Conservation (phyloP, 2,888 invertebrate genomes). For the Coelogynopora nodosa region DNA sequence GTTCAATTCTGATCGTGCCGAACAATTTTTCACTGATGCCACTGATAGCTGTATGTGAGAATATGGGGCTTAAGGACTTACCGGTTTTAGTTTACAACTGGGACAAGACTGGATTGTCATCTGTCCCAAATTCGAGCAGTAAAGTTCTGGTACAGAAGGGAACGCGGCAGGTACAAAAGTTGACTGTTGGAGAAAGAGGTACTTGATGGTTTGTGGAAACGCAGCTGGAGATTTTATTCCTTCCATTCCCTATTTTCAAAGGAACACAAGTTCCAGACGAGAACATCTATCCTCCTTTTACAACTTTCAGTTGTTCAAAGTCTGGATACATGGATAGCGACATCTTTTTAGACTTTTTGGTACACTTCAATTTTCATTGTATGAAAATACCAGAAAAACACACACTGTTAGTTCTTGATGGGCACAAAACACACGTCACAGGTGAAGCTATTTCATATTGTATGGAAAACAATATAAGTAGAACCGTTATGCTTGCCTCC, state of each 20-base stretch:
- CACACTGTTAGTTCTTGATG: neutral
- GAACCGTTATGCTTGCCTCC: conserved; percentile 14
- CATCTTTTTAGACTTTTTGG: conserved; percentile 8
- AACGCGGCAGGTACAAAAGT: conserved; percentile 26
- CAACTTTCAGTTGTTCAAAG: neutral
- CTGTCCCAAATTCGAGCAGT: conserved; percentile 1
- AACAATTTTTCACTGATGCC: conserved; percentile 31
- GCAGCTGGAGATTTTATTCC: conserved; percentile 28
- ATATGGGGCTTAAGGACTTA: conserved; percentile 8
- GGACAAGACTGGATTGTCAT: conserved; percentile 37
- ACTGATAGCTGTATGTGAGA: neutral
- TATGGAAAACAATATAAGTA: conserved; percentile 26
- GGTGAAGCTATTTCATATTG: conserved; percentile 16
- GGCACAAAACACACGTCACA: conserved; percentile 28
- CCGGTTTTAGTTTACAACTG: conserved; percentile 25
- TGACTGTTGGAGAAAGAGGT: conserved; percentile 21
- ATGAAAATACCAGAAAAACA: conserved; percentile 21
- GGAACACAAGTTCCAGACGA: neutral
- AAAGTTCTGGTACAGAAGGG: conserved; percentile 1
- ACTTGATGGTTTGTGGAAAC: conserved; percentile 14
- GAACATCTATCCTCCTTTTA: neutral
- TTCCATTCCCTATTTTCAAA: conserved; percentile 17
- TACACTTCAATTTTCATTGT: conserved; percentile 8
- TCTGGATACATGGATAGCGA: conserved; percentile 25
- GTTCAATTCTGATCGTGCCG: neutral